Conservation (phyloP, 2,888 invertebrate species). For the Orthonychiurus folsomi region DNA sequence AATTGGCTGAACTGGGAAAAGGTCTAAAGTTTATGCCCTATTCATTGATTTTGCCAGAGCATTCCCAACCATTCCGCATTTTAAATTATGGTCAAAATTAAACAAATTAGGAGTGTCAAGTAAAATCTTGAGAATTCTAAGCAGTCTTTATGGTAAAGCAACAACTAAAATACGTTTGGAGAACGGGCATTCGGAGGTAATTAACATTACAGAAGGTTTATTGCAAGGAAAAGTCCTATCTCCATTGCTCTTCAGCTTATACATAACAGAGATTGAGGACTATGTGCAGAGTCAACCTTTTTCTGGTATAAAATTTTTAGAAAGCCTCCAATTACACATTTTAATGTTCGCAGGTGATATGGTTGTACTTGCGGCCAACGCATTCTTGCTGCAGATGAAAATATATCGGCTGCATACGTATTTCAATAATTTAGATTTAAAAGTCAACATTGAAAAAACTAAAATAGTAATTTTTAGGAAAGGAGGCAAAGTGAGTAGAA, state of each 20-base stretch:
- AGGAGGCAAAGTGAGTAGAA: too few species aligned
- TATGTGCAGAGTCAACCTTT: background rate
- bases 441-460: background rate
- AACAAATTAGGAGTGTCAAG: background rate
- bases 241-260: slow-evolving; percentile 8
- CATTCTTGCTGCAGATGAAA: background rate
- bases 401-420: background rate
- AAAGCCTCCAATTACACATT: background rate
- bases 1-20: background rate
- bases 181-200: background rate
- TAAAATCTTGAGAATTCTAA: background rate
- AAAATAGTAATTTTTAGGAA: background rate
- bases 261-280: slow-evolving; percentile 5
- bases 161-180: background rate
- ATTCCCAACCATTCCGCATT: background rate
- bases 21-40: background rate
- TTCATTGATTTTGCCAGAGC: slow-evolving; percentile 4
- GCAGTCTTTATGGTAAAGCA: background rate
- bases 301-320: background rate
- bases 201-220: background rate
- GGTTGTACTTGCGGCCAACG: background rate
- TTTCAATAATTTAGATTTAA: background rate
- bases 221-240: slow-evolving; percentile 6
- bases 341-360: slow-evolving; percentile 4
- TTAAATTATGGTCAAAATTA: slow-evolving; percentile 5